Conservation (phyloP, 2,797 vertebrate species). For the Myioborus melanocephalus region DNA sequence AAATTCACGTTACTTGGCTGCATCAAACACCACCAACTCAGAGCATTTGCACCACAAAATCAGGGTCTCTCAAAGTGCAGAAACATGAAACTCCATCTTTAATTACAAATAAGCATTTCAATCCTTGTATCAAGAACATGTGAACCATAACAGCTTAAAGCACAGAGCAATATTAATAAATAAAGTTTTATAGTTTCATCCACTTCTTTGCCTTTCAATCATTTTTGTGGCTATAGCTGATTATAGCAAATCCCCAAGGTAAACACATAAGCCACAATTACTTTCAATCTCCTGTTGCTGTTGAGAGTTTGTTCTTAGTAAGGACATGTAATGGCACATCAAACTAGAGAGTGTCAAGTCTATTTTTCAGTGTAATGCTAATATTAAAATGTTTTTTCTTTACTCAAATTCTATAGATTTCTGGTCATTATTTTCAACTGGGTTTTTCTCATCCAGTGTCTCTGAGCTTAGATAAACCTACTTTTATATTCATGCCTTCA, state of each 20-base stretch:
- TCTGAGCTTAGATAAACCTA: not conserved
- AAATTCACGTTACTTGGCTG: not conserved
- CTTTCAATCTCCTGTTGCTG: not conserved
- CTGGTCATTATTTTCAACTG: not conserved
- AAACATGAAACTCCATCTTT: not conserved
- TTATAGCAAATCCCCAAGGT: not conserved
- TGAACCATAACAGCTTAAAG: not conserved
- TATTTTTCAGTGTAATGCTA: not conserved
- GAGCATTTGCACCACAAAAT: not conserved
- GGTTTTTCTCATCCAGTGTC: not conserved
- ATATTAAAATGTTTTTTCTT: not conserved
- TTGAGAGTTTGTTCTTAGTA: not conserved
- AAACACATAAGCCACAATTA: not conserved
- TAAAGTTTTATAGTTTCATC: not conserved
- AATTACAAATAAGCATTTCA: conserved; percentile 12
- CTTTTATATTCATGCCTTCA: not conserved
- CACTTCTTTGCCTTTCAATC: not conserved
- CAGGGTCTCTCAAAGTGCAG: not conserved
- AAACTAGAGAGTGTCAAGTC: not conserved
- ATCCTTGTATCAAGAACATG: not conserved
- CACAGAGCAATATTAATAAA: not conserved
- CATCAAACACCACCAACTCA: not conserved
- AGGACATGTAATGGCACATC: not conserved
- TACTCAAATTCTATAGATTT: not conserved
- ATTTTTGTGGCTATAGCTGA: not conserved